Evolutionary conservation across 2,113 vertebrate species (phyloP).

Genomic region (Rhinoptilus africanus): DNA sequence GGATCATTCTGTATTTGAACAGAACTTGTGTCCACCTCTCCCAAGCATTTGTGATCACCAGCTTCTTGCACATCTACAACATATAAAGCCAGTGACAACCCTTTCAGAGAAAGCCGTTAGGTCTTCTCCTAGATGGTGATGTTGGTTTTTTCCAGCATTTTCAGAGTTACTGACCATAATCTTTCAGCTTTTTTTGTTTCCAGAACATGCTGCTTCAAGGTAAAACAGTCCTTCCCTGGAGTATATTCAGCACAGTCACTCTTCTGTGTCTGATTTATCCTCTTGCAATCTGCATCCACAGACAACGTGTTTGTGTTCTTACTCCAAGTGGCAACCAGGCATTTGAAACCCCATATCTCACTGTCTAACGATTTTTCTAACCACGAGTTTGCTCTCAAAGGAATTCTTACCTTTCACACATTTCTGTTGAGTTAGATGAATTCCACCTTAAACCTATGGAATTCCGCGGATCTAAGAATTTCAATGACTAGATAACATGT

Average conservation of each 20-base stretch:
- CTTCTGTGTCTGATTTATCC: background rate
- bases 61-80: background rate
- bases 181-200: background rate
- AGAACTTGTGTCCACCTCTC: background rate
- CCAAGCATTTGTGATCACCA: background rate
- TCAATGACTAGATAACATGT: fast-evolving
- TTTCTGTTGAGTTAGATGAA: background rate
- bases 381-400: background rate
- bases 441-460: background rate
- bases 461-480: background rate
- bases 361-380: background rate
- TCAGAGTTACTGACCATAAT: background rate
- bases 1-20: background rate
- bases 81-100: background rate
- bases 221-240: background rate
- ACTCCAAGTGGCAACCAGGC: background rate
- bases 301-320: background rate
- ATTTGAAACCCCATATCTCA: background rate
- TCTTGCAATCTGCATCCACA: background rate
- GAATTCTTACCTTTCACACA: background rate
- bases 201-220: background rate
- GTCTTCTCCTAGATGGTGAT: background rate
- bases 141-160: background rate
- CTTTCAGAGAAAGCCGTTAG: background rate
- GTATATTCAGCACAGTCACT: background rate